Evolutionary conservation across 2,888 invertebrate species (phyloP).

Genomic region (Spodoptera exigua): DNA sequence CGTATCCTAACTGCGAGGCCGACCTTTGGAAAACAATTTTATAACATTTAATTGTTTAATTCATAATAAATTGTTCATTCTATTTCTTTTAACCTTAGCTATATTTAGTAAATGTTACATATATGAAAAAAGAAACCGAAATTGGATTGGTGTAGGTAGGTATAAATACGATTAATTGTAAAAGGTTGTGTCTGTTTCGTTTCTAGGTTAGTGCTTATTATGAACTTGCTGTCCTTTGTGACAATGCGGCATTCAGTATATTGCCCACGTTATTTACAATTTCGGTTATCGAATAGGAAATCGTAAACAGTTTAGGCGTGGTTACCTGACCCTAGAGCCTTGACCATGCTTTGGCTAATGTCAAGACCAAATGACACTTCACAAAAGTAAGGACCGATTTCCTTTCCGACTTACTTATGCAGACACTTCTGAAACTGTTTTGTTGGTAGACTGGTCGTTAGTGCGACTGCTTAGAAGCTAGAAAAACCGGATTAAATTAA

Average conservation of each 20-base stretch:
- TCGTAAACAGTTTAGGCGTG: conserved; percentile 29
- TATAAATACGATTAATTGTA: conserved; percentile 27
- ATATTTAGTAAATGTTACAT: conserved; percentile 27
- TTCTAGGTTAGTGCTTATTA: conserved; percentile 58
- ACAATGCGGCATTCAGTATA: conserved; percentile 16
- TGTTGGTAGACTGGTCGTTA: too few relatives aligned
- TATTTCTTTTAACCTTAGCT: conserved; percentile 33
- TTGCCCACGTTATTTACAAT: conserved; percentile 21
- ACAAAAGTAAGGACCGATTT: conserved; percentile 24
- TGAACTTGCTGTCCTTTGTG: conserved; percentile 63
- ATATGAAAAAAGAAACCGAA: conserved; percentile 12
- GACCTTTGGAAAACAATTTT: conserved; percentile 29
- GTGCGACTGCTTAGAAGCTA: too few relatives aligned
- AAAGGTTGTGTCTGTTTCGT: conserved; percentile 55
- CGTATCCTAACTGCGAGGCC: conserved; percentile 27
- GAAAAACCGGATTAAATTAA: too few relatives aligned
- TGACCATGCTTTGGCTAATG: conserved; percentile 44
- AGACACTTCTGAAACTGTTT: not conserved
- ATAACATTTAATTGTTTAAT: conserved; percentile 33
- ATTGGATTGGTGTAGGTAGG: conserved; percentile 11
- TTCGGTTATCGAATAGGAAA: conserved; percentile 46
- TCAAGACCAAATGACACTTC: conserved; percentile 43
- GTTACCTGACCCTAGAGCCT: conserved; percentile 29
- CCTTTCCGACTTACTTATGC: conserved; percentile 27
- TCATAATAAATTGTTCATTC: conserved; percentile 25